Base-by-base conservation (phyloP, 1,140 invertebrate species). In the Zaprionus nigranus region DNA sequence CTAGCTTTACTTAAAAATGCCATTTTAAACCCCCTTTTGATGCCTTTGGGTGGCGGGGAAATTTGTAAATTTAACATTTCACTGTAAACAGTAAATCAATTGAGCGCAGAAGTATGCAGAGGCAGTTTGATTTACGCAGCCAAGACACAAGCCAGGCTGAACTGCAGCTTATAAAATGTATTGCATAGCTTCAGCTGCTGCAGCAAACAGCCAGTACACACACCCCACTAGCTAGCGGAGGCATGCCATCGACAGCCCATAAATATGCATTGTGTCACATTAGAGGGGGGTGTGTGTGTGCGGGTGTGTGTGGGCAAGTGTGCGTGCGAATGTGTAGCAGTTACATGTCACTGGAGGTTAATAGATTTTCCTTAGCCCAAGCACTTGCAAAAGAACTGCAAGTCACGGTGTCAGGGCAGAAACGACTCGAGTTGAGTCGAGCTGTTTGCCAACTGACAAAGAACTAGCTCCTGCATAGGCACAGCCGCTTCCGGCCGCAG, bases 221-320 rank as follows among this genome's bases (percentile, higher is more conserved):
- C 57, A 59, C 54, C 65, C 20, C 26, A 54, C 40, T 1, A 40
- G 15, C 38, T n/a, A 40, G 38, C 40, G 4, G 20, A 9, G 15
- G 7, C 38, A 13, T 5, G 56, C 56, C 66, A 63, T 70, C 72
- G 59, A 75, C 62, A 70, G 73, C 73, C 70, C 83, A 91, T 91
- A 91, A 91, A 91, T 91, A 91, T 91, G 83, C 88, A 91, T 82
- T 87, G 81, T 82, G 84, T 84, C 83, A 86, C 77, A 87, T 87
- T 87, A 83, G 77, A 17, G 26, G 72, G 26, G 72, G 13, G 30
- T 36, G 46, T 26, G n/a, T 34, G 40, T 34, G 40, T 24, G 66
- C 12, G 60, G 20, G 59, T 20, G 58, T 28, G 34, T 17, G 40
- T 51, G n/a, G 26, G 38, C 30, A 6, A 13, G 38, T 61, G 36